These are phyloP conservation scores for Stegastes partitus DNA, from an alignment of 2,113 vertebrate genomes.

Conservation along the genomic window DNA sequence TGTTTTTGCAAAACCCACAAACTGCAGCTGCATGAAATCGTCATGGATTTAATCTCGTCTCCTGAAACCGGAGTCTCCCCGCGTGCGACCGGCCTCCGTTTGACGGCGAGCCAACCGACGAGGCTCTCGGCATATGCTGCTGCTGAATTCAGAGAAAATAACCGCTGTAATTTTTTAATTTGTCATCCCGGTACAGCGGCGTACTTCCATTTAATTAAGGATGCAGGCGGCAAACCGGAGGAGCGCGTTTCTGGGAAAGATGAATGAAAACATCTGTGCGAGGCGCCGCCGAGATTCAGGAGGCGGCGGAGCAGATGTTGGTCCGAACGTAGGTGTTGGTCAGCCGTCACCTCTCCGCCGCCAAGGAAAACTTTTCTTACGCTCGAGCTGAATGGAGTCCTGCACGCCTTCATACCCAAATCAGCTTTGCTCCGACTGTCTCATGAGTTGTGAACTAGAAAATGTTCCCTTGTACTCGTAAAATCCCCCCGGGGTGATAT, in stretches of 20 bases:
- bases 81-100: conserved; percentile 22
- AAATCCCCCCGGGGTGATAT: conserved; percentile 22
- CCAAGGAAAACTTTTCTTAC: too few species aligned
- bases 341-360: too few species aligned
- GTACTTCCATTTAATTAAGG: too few species aligned
- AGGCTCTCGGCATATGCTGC: neutral
- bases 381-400: too few species aligned
- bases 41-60: conserved; percentile 44
- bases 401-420: conserved; percentile 14
- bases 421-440: conserved; percentile 27
- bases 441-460: conserved; percentile 41
- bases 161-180: neutral
- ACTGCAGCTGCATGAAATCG: conserved; percentile 29
- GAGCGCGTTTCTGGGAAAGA: too few species aligned
- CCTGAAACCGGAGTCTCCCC: conserved; percentile 21
- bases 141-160: neutral
- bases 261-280: too few species aligned
- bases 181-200: neutral
- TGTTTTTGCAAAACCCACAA: conserved; percentile 40
- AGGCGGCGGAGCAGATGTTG: too few species aligned
- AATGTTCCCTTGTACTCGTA: conserved; percentile 29
- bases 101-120: conserved; percentile 21
- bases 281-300: too few species aligned
- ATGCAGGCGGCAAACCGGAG: too few species aligned
- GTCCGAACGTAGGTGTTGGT: too few species aligned